These are phyloP conservation scores for Andrena haemorrhoa DNA, from an alignment of 2,888 invertebrate genomes.

Conservation along the genomic window DNA sequence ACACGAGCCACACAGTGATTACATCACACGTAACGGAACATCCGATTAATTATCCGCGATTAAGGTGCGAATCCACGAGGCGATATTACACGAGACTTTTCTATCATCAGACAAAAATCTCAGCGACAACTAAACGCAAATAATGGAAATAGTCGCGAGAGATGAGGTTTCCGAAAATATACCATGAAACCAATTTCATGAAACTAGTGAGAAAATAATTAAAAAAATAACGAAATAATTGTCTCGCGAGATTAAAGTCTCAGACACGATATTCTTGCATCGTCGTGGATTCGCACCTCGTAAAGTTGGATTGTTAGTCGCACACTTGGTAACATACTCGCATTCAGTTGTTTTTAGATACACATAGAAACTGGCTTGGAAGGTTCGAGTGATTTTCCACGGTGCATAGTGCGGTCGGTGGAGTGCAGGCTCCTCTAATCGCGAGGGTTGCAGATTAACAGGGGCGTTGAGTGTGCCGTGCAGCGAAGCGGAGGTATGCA, in stretches of 20 bases:
- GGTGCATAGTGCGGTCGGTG: not conserved
- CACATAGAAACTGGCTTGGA: not conserved
- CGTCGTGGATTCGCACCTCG: slow-evolving; percentile 13
- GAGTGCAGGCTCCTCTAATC: slow-evolving; percentile 21
- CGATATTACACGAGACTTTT: not conserved
- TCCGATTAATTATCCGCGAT: too few species aligned
- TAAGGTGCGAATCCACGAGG: too few species aligned
- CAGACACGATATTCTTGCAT: too few species aligned
- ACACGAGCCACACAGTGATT: slow-evolving; percentile 1
- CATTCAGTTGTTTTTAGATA: not conserved
- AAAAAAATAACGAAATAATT: too few species aligned
- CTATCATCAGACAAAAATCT: not conserved
- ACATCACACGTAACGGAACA: not conserved
- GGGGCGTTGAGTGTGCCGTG: slow-evolving; percentile 59
- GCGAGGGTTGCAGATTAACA: slow-evolving; percentile 48
- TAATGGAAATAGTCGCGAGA: too few species aligned
- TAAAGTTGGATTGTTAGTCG: slow-evolving; percentile 40
- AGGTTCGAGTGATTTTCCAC: not conserved
- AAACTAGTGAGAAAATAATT: too few species aligned
- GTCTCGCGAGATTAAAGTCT: too few species aligned
- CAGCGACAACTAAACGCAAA: too few species aligned
- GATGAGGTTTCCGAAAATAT: too few species aligned
- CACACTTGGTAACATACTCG: slow-evolving; percentile 17
- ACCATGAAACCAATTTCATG: too few species aligned
- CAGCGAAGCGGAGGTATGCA: slow-evolving; percentile 63